These are phyloP conservation scores for Rhopalosiphum nymphaeae DNA, from an alignment of 2,888 invertebrate genomes.

Conservation along the genomic window DNA sequence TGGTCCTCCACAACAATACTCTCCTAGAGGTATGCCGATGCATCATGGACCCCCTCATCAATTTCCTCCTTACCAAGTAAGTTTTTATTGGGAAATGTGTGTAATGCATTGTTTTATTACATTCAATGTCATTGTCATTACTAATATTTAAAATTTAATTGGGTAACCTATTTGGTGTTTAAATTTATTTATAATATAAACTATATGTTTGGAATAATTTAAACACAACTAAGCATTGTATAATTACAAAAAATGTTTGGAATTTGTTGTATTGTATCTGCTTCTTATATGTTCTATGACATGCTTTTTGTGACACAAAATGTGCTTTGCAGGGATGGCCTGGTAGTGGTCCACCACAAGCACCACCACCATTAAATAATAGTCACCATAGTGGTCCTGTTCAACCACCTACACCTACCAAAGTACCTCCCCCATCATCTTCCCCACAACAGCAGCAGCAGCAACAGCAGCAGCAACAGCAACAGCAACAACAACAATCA, in stretches of 20 bases:
- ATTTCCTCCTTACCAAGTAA: conserved; percentile 70
- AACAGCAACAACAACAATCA: conserved; percentile 51
- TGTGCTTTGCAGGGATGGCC: conserved; percentile 68
- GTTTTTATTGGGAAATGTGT: background rate
- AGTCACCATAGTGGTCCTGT: conserved; percentile 64
- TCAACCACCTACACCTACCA: conserved; percentile 65
- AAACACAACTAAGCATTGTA: background rate
- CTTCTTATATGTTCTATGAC: conserved; percentile 50
- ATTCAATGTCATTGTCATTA: background rate
- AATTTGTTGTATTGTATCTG: conserved; percentile 44
- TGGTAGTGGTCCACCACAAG: conserved; percentile 68
- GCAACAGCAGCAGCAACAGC: conserved; percentile 48
- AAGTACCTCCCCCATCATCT: conserved; percentile 66
- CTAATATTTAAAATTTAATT: conserved; percentile 49
- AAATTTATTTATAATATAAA: background rate
- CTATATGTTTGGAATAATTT: conserved; percentile 17
- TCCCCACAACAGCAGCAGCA: conserved; percentile 66
- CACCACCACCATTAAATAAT: conserved; percentile 67
- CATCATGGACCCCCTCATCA: conserved; percentile 72
- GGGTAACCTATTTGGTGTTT: conserved; percentile 26
- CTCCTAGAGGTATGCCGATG: conserved; percentile 71
- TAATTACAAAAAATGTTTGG: conserved; percentile 14
- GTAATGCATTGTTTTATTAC: conserved; percentile 10
- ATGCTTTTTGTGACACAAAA: conserved; percentile 58
- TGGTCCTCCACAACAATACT: conserved; percentile 72